phyloP scores from a whole-genome alignment of 2,797 vertebrate genomes.

The Zenarchopterus dispar region DNA sequence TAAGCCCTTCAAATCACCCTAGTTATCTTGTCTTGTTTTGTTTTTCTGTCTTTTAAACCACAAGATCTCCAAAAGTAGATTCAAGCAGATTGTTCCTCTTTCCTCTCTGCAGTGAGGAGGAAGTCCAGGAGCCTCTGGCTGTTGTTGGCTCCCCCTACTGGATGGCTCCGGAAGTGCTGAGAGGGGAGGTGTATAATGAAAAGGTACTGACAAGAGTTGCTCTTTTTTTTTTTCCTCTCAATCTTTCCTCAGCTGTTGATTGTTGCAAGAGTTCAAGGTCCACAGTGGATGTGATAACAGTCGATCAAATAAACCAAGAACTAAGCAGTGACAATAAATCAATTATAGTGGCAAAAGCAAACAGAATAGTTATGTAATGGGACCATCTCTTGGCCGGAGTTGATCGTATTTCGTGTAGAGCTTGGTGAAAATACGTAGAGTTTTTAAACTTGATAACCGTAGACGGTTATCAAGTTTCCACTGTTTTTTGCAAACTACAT shows the following conservation, averaged over 20 bases:
- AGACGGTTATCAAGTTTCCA: no score
- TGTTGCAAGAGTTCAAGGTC: slow-evolving; percentile 51
- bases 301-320: slow-evolving; percentile 12
- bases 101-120: slow-evolving; percentile 80
- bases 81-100: background rate
- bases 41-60: background rate
- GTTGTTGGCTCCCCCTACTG: slow-evolving; percentile 96
- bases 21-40: background rate
- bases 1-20: background rate
- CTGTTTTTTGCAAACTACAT: background rate
- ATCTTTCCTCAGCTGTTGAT: slow-evolving; percentile 9
- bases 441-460: no score
- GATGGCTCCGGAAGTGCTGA: slow-evolving; percentile 96
- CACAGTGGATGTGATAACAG: slow-evolving; percentile 33
- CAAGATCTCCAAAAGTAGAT: background rate
- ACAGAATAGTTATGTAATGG: slow-evolving; percentile 39
- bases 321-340: slow-evolving; percentile 25
- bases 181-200: slow-evolving; percentile 93
- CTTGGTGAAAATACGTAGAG: slow-evolving; percentile 11
- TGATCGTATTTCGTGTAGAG: background rate
- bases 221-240: background rate
- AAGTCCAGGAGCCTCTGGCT: slow-evolving; percentile 86
- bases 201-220: slow-evolving; percentile 82
- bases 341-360: slow-evolving; percentile 1
- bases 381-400: background rate